Evolutionary conservation across 2,797 vertebrate genomes (phyloP).

Genomic region (Spatula versicolor): DNA sequence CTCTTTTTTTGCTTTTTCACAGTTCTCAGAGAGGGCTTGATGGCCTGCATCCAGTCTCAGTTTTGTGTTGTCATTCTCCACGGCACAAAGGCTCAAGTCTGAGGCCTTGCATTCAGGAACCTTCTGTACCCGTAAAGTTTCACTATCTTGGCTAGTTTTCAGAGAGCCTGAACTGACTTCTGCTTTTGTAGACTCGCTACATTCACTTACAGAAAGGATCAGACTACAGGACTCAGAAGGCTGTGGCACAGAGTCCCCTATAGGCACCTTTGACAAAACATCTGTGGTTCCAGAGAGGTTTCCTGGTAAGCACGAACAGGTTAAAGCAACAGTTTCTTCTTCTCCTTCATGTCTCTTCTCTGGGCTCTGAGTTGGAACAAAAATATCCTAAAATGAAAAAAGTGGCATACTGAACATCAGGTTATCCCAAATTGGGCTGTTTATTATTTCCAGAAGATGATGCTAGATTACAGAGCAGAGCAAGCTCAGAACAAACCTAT

Average conservation of each 20-base stretch:
- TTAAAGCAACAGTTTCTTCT: constrained; percentile 55
- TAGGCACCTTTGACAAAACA: constrained; percentile 32
- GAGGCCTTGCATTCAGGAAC: constrained; percentile 31
- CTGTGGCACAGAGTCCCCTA: constrained; percentile 58
- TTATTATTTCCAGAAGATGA: neutral
- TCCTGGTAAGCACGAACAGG: constrained; percentile 50
- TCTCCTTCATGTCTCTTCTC: constrained; percentile 67
- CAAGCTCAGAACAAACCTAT: neutral
- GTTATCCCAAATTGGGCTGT: neutral
- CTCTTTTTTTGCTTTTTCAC: constrained; percentile 15
- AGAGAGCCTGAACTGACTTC: constrained; percentile 47
- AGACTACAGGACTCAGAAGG: constrained; percentile 78
- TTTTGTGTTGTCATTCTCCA: neutral
- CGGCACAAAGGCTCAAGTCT: neutral
- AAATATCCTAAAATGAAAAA: constrained; percentile 85
- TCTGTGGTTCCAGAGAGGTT: constrained; percentile 53
- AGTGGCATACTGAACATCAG: neutral
- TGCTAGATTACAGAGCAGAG: neutral
- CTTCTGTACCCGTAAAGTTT: constrained; percentile 84
- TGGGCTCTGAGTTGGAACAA: constrained; percentile 88
- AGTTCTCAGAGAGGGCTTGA: constrained; percentile 14
- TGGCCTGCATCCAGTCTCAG: neutral
- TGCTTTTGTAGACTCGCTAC: constrained; percentile 57
- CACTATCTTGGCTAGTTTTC: constrained; percentile 77
- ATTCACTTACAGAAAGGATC: constrained; percentile 82